Evolutionary conservation across 2,797 vertebrate genomes (phyloP).

Genomic region (Dallia pectoralis): DNA sequence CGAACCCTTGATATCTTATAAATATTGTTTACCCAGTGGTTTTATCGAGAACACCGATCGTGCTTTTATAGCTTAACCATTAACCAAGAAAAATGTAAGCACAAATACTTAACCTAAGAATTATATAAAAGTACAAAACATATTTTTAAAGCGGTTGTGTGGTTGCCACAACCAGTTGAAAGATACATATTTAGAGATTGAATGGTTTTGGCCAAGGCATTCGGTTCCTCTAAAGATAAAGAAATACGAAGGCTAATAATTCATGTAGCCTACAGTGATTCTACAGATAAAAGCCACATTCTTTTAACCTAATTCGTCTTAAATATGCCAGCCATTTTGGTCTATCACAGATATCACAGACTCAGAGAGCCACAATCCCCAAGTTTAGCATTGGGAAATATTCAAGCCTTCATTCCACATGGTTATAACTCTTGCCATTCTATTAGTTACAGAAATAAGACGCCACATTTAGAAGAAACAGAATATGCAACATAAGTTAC

Average conservation of each 20-base stretch:
- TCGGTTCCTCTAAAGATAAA: neutral
- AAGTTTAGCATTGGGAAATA: neutral
- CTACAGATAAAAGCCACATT: neutral
- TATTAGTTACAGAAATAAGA: neutral
- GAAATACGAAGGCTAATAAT: neutral
- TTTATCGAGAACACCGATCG: neutral
- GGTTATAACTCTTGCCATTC: neutral
- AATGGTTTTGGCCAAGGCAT: neutral
- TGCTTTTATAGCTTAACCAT: neutral
- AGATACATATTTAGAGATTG: neutral
- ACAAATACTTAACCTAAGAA: no score
- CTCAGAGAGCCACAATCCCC: neutral
- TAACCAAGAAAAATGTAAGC: neutral
- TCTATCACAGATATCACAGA: neutral
- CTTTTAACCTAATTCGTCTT: neutral
- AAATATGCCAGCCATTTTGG: neutral
- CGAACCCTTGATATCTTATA: neutral
- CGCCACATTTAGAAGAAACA: neutral
- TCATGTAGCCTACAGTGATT: neutral
- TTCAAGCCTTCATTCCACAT: neutral
- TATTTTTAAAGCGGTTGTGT: no score
- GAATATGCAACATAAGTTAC: neutral
- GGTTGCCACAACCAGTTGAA: neutral
- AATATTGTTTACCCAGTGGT: neutral
- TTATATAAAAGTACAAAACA: no score